Percentiles rank a stretch among this genome's conserved stretches.
These are phyloP conservation scores for Neoaliturus tenellus DNA, from an alignment of 2,888 invertebrate genomes.

Conservation along the genomic window DNA sequence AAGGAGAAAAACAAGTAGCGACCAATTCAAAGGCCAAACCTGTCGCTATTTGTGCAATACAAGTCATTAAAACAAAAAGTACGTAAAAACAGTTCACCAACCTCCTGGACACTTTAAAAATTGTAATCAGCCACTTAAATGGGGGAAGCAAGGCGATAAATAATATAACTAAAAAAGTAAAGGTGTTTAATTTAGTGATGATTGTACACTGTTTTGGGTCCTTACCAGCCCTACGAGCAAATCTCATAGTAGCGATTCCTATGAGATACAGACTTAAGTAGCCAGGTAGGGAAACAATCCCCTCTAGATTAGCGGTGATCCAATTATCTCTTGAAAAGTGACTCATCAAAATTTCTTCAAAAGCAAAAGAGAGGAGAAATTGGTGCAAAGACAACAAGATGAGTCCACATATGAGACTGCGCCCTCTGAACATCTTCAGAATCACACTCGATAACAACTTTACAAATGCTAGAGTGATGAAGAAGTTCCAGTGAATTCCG, in stretches of 20 bases:
- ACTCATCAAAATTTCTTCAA: constrained; percentile 84
- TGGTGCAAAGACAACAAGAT: constrained; percentile 81
- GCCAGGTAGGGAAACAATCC: constrained; percentile 89
- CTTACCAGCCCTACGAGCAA: constrained; percentile 67
- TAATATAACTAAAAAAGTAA: constrained; percentile 65
- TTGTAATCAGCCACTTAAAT: constrained; percentile 72
- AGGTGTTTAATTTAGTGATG: constrained; percentile 64
- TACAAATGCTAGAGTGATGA: constrained; percentile 92
- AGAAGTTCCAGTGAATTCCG: constrained; percentile 99
- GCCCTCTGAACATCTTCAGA: constrained; percentile 73
- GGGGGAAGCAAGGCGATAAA: constrained; percentile 73
- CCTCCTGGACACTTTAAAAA: constrained; percentile 83
- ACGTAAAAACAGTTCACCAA: constrained; percentile 90
- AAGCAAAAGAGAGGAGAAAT: constrained; percentile 76
- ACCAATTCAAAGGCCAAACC: constrained; percentile 77
- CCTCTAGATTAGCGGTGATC: constrained; percentile 93
- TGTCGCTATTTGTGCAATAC: constrained; percentile 75
- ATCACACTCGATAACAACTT: constrained; percentile 83
- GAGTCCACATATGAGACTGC: constrained; percentile 66
- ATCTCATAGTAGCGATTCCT: constrained; percentile 79
- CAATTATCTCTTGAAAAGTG: constrained; percentile 77
- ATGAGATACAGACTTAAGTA: constrained; percentile 90
- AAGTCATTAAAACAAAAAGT: constrained; percentile 82
- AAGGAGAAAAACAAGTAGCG: constrained; percentile 69
- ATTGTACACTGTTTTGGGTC: constrained; percentile 59